Conservation (phyloP, 2,113 vertebrate species). For the Solea senegalensis region DNA sequence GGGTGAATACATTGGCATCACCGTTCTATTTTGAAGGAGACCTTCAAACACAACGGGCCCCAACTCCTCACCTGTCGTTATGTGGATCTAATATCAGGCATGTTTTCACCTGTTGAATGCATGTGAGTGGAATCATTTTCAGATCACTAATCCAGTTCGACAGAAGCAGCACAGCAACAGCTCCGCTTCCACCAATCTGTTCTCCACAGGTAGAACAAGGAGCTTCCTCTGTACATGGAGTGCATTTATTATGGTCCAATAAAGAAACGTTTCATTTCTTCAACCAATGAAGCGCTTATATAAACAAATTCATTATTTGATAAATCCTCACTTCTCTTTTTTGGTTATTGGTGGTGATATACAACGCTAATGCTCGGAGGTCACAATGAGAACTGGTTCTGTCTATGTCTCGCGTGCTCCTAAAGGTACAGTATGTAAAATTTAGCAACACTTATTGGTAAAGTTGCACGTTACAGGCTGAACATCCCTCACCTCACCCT, state of each 20-base stretch:
- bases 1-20: not conserved
- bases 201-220: constrained; percentile 45
- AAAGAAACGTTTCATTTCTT: constrained; percentile 36
- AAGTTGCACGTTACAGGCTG: too few species aligned
- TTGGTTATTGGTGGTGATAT: not conserved
- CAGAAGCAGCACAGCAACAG: constrained; percentile 42
- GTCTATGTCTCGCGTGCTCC: constrained; percentile 24
- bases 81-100: constrained; percentile 61
- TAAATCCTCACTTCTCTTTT: constrained; percentile 28
- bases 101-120: constrained; percentile 54
- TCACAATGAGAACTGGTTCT: constrained; percentile 25
- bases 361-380: constrained; percentile 14
- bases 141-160: constrained; percentile 45
- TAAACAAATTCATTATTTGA: constrained; percentile 22
- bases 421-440: too few species aligned
- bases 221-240: constrained; percentile 18
- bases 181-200: constrained; percentile 34
- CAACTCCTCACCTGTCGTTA: constrained; percentile 59
- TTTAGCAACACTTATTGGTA: too few species aligned
- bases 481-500: too few species aligned
- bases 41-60: constrained; percentile 5
- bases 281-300: constrained; percentile 40
- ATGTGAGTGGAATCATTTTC: constrained; percentile 54
- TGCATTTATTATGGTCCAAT: constrained; percentile 43
- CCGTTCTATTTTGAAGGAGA: constrained; percentile 16